phyloP scores from a whole-genome alignment of 2,888 invertebrate species.

The Agapostemon virescens region DNA sequence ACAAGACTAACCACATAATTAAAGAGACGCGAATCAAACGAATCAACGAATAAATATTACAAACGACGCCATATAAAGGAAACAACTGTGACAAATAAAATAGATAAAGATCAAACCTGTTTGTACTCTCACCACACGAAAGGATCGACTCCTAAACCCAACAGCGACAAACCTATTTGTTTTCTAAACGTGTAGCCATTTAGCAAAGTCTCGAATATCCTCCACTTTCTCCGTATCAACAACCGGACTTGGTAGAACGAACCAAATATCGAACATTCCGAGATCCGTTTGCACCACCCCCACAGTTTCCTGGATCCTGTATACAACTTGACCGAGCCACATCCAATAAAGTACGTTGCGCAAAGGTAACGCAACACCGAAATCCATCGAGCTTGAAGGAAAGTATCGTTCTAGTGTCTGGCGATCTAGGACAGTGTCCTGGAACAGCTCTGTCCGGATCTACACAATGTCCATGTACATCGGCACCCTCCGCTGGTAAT shows the following conservation, averaged over 20 bases:
- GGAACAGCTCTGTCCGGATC: constrained; percentile 21
- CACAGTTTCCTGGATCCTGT: neutral
- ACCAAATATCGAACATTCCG: neutral
- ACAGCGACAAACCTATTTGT: neutral
- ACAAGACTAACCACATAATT: too few species aligned
- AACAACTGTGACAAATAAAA: too few species aligned
- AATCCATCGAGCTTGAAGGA: constrained; percentile 16
- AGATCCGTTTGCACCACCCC: neutral
- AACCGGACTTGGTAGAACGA: neutral
- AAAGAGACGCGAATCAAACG: too few species aligned
- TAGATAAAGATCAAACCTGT: too few species aligned
- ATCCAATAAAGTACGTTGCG: constrained; percentile 16
- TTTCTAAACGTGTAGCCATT: neutral
- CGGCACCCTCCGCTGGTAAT: constrained; percentile 25
- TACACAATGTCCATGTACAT: constrained; percentile 19
- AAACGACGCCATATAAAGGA: too few species aligned
- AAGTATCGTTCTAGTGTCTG: constrained; percentile 26
- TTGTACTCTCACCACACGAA: too few species aligned
- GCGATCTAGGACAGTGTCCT: constrained; percentile 40
- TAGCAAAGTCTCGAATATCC: neutral
- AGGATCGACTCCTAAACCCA: neutral
- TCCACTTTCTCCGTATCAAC: neutral
- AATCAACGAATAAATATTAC: too few species aligned
- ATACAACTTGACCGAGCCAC: neutral
- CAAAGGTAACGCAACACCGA: constrained; percentile 34